Conservation (phyloP, 2,113 vertebrate genomes). For the Apaloderma vittatum region DNA sequence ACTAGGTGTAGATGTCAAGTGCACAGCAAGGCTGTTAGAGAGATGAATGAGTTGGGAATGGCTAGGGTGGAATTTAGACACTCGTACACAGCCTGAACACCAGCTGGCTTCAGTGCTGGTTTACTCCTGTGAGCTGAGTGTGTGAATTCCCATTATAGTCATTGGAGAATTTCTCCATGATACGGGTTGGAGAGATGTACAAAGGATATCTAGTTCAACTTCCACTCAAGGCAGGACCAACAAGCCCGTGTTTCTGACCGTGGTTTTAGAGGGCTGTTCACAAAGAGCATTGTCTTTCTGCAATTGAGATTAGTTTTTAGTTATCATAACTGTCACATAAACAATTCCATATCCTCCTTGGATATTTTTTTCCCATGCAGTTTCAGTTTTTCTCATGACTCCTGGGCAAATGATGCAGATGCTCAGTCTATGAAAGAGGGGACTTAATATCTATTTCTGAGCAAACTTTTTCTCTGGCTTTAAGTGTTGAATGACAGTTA, state of each 20-base stretch:
- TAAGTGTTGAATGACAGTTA: not conserved
- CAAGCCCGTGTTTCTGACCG: not conserved
- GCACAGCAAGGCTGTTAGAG: not conserved
- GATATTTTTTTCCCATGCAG: not conserved
- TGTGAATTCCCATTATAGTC: not conserved
- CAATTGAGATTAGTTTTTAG: not conserved
- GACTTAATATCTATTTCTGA: not conserved
- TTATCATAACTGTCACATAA: not conserved
- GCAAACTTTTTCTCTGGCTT: not conserved
- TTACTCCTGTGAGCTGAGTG: not conserved
- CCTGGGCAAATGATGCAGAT: not conserved
- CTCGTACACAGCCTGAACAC: not conserved
- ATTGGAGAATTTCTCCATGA: rapidly evolving
- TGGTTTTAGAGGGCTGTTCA: not conserved
- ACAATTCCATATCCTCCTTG: not conserved
- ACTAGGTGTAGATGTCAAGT: rapidly evolving
- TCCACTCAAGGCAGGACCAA: not conserved
- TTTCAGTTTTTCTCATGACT: not conserved
- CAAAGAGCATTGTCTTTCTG: not conserved
- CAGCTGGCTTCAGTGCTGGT: not conserved
- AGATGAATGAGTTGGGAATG: not conserved
- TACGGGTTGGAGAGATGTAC: not conserved
- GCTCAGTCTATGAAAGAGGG: not conserved
- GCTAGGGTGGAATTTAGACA: not conserved
- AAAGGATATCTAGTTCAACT: not conserved